Conservation (phyloP, 2,797 vertebrate genomes). For the Mareca penelope region DNA sequence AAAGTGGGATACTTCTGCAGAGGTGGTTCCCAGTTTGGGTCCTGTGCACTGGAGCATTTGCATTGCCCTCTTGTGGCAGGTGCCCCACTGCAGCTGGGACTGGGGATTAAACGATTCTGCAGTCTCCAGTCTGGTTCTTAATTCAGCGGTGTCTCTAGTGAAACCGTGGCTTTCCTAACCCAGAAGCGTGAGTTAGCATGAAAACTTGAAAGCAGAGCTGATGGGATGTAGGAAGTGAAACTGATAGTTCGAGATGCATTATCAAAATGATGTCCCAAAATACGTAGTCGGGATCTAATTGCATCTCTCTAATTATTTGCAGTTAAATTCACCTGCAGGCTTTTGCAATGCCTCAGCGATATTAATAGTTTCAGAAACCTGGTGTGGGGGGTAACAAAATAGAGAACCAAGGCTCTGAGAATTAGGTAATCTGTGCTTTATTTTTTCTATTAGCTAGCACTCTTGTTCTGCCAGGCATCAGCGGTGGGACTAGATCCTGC, state of each 20-base stretch:
- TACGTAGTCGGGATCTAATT: not conserved
- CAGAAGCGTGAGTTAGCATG: not conserved
- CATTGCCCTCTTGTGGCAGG: constrained; percentile 61
- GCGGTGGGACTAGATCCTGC: not conserved
- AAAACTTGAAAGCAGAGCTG: constrained; percentile 24
- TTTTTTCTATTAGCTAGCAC: not conserved
- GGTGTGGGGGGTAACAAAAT: not conserved
- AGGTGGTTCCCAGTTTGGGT: not conserved
- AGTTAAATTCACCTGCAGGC: not conserved
- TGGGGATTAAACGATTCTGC: not conserved
- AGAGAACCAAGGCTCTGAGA: not conserved
- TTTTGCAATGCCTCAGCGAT: not conserved
- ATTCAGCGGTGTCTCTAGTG: not conserved
- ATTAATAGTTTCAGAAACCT: not conserved
- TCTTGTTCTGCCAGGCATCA: not conserved
- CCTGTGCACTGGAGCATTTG: not conserved
- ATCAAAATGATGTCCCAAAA: not conserved
- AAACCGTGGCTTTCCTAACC: not conserved
- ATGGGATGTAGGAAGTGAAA: not conserved
- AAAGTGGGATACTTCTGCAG: not conserved
- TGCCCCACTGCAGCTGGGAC: not conserved
- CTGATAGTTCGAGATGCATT: not conserved
- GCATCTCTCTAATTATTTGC: not conserved
- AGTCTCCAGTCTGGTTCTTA: not conserved
- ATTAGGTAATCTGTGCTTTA: not conserved